Base-by-base conservation (phyloP, 2,797 vertebrate genomes). In the Rhynchonycteris naso region DNA sequence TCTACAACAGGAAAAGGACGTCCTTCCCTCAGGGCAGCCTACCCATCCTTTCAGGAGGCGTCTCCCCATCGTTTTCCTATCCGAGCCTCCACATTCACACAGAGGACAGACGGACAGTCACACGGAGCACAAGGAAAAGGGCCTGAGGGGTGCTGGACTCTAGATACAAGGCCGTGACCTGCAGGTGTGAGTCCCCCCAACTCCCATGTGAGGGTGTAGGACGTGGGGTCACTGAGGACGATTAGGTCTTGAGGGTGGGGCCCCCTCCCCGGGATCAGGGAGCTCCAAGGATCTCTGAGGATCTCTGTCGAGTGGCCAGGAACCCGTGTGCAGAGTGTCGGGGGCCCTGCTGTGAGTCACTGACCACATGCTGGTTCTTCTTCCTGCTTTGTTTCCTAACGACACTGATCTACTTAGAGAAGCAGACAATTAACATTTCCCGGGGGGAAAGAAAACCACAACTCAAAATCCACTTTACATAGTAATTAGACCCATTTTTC, bases 311-410 rank as follows among this genome's bases (percentile, higher is more conserved):
- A 15, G 8, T 3, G 86, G 92, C 50, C 78, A 26, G n/a, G 15
- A 15, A 22, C 43, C 0, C 30, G 89, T 71, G 12, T n/a, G 28
- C 52, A 94, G 65, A 74, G 81, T 38, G 22, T 30, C 19, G 66
- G 78, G 78, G 38, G 15, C 89, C 21, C 13, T 74, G 47, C 78
- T 79, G 26, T 81, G 88, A 81, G 91, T 59, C 43, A 43, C 43
- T 43, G 43, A 7, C 43, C 43, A 43, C 43, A 43, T 43, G 5
- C 43, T 43, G 43, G 43, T 43, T 43, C 33, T 21, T 47, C 66
- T n/a, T 68, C 94, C 22, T 52, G 79, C 26, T 54, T 61, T 74
- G 19, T 93, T 90, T 96, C 91, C 71, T 76, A 24, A 93, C 72
- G 58, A 84, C 86, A 94, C 86, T 0, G 21, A 61, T 68, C 30